Base-by-base conservation (phyloP, 1,140 invertebrate species). In the Stegodyphus dumicola region DNA sequence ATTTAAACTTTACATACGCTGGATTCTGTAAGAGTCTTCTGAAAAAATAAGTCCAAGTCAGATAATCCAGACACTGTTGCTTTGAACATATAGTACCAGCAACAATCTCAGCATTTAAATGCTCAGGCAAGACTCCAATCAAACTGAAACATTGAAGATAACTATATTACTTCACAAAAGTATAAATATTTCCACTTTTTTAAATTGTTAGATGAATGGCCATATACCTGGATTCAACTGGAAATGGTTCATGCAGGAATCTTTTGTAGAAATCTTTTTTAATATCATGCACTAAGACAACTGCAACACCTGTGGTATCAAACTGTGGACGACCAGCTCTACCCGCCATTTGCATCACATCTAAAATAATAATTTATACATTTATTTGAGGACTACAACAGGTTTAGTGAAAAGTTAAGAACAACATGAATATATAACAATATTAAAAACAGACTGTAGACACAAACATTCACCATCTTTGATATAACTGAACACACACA, bases 201-300 rank as follows among this genome's bases (percentile, higher is more conserved):
- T 33, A 33, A 33, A 33, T 33, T 33, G 33, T 33, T 33, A 33
- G 33, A 33, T 33, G 33, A 33, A 33, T 33, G 33, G 33, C 33
- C 33, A 13, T 17, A 15, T 88, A 92, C 91, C 91, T 93, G 0
- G 98, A 99, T 90, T 99, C 99, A 0, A 99, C 98, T 0, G 99
- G 99, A 91, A 99, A 99, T 0, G 99, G 99, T 90, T 99, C 97
- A 90, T 99, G 99, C 0, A 99, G 91, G 90, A 99, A 99, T 90
- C 98, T 98, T 90, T 99, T 99, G 91, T 99, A 99, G 92, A 99
- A 99, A 90, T 97, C 96, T 90, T 99, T 99, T 91, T 99, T 99
- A 48, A 96, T 94, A 89, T 99, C 98, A 88, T 99, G 98, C 0
- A 99, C 98, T 77, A 99, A 92, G 9, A 99, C 96, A 13, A 99